Conservation (phyloP, 1,140 invertebrate genomes). For the Platyscapa corneri region DNA sequence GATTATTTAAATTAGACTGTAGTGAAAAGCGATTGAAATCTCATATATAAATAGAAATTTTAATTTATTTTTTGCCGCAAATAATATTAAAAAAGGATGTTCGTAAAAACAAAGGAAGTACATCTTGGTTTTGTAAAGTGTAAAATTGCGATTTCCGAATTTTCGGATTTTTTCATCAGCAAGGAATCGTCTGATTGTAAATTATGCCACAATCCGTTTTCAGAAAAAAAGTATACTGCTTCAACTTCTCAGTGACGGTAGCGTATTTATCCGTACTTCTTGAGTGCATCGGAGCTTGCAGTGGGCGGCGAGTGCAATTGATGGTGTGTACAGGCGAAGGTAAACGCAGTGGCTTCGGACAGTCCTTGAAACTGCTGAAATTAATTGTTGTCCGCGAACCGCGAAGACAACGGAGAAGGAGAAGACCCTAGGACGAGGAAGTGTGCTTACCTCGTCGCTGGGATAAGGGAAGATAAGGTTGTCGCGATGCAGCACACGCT, state of each 20-base stretch:
- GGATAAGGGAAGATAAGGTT: neutral
- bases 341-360: neutral
- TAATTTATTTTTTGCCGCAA: too few relatives aligned
- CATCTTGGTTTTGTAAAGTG: too few relatives aligned
- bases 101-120: too few relatives aligned
- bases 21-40: too few relatives aligned
- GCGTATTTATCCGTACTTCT: conserved; percentile 6
- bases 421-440: neutral
- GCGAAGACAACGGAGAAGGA: conserved; percentile 14
- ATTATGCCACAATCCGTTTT: too few relatives aligned
- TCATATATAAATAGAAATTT: too few relatives aligned
- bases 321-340: conserved; percentile 29
- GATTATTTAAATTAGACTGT: too few relatives aligned
- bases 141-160: too few relatives aligned
- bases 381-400: conserved; percentile 39
- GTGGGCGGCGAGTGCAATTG: conserved; percentile 30
- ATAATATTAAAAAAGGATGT: too few relatives aligned
- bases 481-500: neutral
- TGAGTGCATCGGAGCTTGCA: conserved; percentile 30
- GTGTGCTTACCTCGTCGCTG: neutral
- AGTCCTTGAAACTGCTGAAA: conserved; percentile 52
- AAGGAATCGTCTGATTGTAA: too few relatives aligned
- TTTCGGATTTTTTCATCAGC: too few relatives aligned
- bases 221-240: too few relatives aligned
- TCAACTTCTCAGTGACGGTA: neutral